phyloP scores from a whole-genome alignment of 64 coral and sea anemone species.

The Porites australiensis region DNA sequence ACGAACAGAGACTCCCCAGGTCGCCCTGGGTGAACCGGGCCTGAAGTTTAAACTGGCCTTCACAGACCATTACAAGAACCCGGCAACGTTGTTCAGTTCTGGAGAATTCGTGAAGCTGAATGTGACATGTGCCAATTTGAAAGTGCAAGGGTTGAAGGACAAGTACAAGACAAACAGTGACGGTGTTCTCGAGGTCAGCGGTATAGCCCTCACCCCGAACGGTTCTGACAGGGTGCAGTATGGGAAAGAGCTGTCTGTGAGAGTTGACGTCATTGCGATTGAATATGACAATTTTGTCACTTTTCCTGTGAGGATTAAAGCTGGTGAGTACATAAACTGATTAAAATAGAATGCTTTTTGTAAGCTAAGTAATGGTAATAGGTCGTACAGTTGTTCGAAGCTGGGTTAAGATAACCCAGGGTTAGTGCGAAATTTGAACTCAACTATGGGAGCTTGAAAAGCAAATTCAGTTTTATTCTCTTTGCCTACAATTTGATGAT shows the following conservation, averaged over 20 bases:
- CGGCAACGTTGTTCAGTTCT: conserved; percentile 51
- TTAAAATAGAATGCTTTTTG: too few species aligned
- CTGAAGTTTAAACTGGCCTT: conserved; percentile 81
- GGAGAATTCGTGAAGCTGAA: conserved; percentile 74
- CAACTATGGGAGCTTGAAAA: too few species aligned
- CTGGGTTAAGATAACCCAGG: too few species aligned
- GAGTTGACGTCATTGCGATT: conserved; percentile 70
- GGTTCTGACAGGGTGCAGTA: conserved; percentile 25
- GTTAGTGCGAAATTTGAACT: too few species aligned
- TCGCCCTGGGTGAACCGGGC: conserved; percentile 62
- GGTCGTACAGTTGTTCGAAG: too few species aligned
- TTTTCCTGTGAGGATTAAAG: conserved; percentile 74
- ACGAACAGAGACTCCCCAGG: conserved; percentile 65
- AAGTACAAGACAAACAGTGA: conserved; percentile 76
- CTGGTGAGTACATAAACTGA: conserved; percentile 39
- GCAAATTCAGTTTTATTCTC: too few species aligned
- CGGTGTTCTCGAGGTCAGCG: conserved; percentile 83
- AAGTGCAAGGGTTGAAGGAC: conserved; percentile 52
- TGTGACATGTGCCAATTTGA: conserved; percentile 57
- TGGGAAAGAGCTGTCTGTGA: conserved; percentile 51
- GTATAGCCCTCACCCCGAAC: conserved; percentile 58
- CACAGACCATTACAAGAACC: conserved; percentile 63
- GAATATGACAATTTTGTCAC: conserved; percentile 56
- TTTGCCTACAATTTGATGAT: too few species aligned
- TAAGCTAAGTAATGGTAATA: too few species aligned